Evolutionary conservation across 2,113 vertebrate species (phyloP).

Genomic region (Istiophorus platypterus): DNA sequence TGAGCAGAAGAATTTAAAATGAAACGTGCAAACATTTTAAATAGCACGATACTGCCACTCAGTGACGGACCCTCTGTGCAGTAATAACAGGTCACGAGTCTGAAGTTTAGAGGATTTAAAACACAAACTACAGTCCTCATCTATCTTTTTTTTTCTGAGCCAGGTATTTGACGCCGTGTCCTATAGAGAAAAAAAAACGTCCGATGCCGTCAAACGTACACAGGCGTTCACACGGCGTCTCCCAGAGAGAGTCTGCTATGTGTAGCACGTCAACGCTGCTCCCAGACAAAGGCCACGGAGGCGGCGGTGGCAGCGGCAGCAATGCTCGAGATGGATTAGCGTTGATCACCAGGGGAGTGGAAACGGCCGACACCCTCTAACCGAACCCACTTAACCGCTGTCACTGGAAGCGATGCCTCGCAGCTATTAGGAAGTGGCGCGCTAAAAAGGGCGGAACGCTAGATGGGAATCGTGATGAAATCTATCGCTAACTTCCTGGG

Average conservation of each 20-base stretch:
- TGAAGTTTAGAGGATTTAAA: slow-evolving; percentile 2
- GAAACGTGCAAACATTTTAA: neutral
- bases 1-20: slow-evolving; percentile 12
- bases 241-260: slow-evolving; percentile 2
- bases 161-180: no score
- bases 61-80: slow-evolving; percentile 8
- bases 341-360: slow-evolving; percentile 3
- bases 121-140: neutral
- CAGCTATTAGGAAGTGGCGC: slow-evolving; percentile 12
- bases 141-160: no score
- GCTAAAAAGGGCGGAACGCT: slow-evolving; percentile 8
- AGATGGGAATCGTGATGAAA: slow-evolving; percentile 17
- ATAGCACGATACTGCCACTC: neutral
- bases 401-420: slow-evolving; percentile 42
- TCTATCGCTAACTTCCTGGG: slow-evolving; percentile 37
- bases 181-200: no score
- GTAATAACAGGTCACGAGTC: neutral
- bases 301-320: neutral
- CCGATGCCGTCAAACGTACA: neutral
- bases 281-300: slow-evolving; percentile 13
- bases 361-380: slow-evolving; percentile 23
- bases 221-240: no score
- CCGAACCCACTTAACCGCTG: slow-evolving; percentile 13
- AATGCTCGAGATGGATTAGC: slow-evolving; percentile 21
- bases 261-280: slow-evolving; percentile 1